Conservation (phyloP, 2,113 vertebrate genomes). For the Sylvia atricapilla region DNA sequence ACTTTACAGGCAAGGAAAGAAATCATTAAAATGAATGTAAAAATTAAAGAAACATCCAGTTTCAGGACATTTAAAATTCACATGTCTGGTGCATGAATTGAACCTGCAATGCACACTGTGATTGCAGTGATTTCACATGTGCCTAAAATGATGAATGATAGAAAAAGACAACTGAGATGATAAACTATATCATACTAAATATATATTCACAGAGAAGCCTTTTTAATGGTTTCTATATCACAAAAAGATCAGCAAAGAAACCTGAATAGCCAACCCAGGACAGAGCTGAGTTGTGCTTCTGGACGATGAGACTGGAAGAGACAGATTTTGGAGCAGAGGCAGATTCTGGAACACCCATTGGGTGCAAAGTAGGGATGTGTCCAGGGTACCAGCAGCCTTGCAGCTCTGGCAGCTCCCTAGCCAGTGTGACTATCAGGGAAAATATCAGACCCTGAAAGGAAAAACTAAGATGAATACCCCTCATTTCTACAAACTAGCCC, state of each 20-base stretch:
- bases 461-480: neutral
- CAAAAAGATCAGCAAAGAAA: neutral
- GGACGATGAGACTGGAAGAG: neutral
- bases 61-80: neutral
- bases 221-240: neutral
- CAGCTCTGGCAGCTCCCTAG: neutral
- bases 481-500: neutral
- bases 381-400: neutral
- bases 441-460: neutral
- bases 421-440: neutral
- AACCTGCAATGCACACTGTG: neutral
- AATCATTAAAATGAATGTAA: neutral
- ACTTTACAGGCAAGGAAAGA: neutral
- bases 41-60: neutral
- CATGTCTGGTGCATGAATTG: neutral
- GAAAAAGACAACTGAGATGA: neutral
- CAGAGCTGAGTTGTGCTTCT: neutral
- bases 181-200: neutral
- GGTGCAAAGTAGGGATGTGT: neutral
- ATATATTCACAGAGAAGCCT: neutral
- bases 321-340: neutral
- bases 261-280: neutral
- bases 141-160: neutral
- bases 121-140: neutral
- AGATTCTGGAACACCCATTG: neutral